A percentile compares a stretch with the other conserved stretches of the same genome.
phyloP scores from a whole-genome alignment of 2,888 invertebrate species.

The Nowickia ferox region DNA sequence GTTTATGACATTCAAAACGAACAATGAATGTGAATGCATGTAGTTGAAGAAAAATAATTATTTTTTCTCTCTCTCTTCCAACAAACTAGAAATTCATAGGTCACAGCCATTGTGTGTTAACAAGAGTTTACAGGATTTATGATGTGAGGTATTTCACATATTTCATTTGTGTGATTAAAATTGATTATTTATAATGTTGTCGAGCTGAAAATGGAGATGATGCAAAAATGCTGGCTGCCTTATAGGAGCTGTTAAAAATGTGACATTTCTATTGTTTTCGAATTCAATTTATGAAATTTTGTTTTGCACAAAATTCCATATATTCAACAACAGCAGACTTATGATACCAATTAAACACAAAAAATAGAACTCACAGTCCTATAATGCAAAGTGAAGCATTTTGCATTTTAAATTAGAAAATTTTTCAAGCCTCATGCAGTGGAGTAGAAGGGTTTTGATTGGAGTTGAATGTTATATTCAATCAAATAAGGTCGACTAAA shows the following conservation, averaged over 20 bases:
- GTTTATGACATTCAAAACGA: constrained; percentile 48
- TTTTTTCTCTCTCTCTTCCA: not conserved
- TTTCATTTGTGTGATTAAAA: constrained; percentile 55
- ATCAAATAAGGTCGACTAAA: not conserved
- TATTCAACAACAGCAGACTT: too few relatives aligned
- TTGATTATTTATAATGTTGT: constrained; percentile 26
- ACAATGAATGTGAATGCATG: constrained; percentile 1
- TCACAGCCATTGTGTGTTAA: constrained; percentile 22
- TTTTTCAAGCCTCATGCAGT: not conserved
- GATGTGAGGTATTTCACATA: constrained; percentile 41
- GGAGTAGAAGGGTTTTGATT: not conserved
- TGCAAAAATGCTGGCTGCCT: not conserved
- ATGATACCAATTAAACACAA: too few relatives aligned
- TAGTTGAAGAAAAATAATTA: not conserved
- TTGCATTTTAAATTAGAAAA: too few relatives aligned
- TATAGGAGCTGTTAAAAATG: not conserved
- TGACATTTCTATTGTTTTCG: not conserved
- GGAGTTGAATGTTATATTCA: not conserved
- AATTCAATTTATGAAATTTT: not conserved
- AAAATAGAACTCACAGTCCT: too few relatives aligned
- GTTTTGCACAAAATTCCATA: too few relatives aligned
- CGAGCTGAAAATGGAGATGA: not conserved
- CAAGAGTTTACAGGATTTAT: constrained; percentile 53
- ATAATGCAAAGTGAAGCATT: too few relatives aligned
- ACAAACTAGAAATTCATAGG: constrained; percentile 37